Percentiles rank a stretch among this genome's conserved stretches.
phyloP scores from a whole-genome alignment of 2,797 vertebrate genomes.

The Meda fulgida region DNA sequence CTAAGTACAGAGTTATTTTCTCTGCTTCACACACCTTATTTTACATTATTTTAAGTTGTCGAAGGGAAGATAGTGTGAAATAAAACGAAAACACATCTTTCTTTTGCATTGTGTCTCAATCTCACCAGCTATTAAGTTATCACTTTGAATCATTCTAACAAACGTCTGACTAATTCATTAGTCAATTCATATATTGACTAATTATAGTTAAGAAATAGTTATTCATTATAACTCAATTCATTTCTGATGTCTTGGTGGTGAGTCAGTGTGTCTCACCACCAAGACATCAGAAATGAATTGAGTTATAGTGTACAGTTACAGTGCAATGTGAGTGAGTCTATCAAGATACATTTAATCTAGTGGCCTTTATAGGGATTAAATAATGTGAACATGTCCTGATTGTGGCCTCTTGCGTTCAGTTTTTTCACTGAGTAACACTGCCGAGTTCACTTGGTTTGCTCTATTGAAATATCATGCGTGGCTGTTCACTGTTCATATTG shows the following conservation, averaged over 20 bases:
- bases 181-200: too few relatives aligned
- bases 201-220: too few relatives aligned
- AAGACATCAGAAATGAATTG: background rate
- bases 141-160: background rate
- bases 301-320: background rate
- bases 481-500: slow-evolving; percentile 6
- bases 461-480: slow-evolving; percentile 1
- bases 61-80: background rate
- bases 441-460: background rate
- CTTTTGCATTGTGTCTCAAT: background rate
- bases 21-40: background rate
- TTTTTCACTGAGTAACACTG: background rate
- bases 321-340: background rate
- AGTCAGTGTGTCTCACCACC: background rate
- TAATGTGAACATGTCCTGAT: slow-evolving; percentile 12
- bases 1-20: background rate
- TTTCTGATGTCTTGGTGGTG: too few relatives aligned
- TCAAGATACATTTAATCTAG: background rate
- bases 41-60: background rate
- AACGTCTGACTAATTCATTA: too few relatives aligned
- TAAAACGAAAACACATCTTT: background rate
- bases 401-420: background rate
- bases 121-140: background rate
- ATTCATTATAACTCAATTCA: too few relatives aligned
- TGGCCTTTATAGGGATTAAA: slow-evolving; percentile 19